A percentile compares a stretch with the other conserved stretches of the same genome.
phyloP scores from a whole-genome alignment of 2,113 vertebrate genomes.

The Hypomesus transpacificus region DNA sequence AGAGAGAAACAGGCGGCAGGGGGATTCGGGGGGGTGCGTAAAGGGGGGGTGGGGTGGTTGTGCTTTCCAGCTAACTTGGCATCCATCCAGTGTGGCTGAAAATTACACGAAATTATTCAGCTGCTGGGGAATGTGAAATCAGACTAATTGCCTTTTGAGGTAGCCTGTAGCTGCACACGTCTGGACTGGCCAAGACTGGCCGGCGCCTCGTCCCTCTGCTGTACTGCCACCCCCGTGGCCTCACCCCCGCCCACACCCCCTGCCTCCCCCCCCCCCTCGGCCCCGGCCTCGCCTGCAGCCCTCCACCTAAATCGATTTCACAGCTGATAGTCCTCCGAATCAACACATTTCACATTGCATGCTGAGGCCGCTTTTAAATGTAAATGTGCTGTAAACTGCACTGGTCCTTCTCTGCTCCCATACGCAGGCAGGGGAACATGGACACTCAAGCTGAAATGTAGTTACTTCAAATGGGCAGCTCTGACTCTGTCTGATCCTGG shows the following conservation, averaged over 20 bases:
- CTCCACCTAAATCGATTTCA: conserved; percentile 58
- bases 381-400: conserved; percentile 52
- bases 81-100: conserved; percentile 80
- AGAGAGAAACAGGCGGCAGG: conserved; percentile 4
- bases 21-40: conserved; percentile 7
- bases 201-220: not conserved
- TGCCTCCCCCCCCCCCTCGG: not conserved
- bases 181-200: conserved; percentile 36
- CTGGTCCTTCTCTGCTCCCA: conserved; percentile 22
- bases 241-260: not conserved
- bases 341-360: conserved; percentile 51
- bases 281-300: not conserved
- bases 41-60: conserved; percentile 71
- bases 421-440: no score
- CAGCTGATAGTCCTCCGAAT: conserved; percentile 55
- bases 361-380: conserved; percentile 49
- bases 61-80: conserved; percentile 83
- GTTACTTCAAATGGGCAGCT: no score
- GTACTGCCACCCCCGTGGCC: not conserved
- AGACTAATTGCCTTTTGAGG: conserved; percentile 85
- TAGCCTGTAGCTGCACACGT: conserved; percentile 60
- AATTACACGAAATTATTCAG: conserved; percentile 87
- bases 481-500: no score
- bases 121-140: conserved; percentile 88
- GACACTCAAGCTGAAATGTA: no score